Percentiles rank a stretch among this genome's conserved stretches.
These are phyloP conservation scores for Protonemura montana DNA, from an alignment of 2,888 invertebrate genomes.

Conservation along the genomic window DNA sequence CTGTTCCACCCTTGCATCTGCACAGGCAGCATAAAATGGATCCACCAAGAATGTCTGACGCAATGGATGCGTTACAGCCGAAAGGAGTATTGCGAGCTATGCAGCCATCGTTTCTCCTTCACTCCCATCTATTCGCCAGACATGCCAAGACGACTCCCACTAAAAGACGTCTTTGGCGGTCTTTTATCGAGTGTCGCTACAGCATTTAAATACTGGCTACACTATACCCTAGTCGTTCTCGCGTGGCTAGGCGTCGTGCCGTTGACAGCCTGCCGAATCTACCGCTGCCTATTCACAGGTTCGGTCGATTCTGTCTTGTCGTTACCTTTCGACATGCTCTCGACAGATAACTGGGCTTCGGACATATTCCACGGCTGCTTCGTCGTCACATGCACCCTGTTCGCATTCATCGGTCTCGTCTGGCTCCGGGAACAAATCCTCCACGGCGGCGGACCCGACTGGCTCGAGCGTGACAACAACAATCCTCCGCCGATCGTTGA, in stretches of 20 bases:
- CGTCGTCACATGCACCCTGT: constrained; percentile 94
- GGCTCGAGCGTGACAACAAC: constrained; percentile 81
- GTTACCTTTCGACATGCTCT: constrained; percentile 89
- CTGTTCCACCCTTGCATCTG: constrained; percentile 98
- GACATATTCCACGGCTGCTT: constrained; percentile 97
- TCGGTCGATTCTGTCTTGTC: constrained; percentile 84
- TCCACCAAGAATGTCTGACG: constrained; percentile 96
- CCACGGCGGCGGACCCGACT: constrained; percentile 96
- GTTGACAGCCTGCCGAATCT: constrained; percentile 93
- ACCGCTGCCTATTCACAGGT: constrained; percentile 90
- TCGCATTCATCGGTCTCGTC: constrained; percentile 95
- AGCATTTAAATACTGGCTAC: constrained; percentile 95
- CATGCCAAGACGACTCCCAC: constrained; percentile 96
- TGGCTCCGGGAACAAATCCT: constrained; percentile 98
- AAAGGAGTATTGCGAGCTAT: constrained; percentile 98
- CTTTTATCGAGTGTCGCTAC: constrained; percentile 87
- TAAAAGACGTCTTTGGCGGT: constrained; percentile 91
- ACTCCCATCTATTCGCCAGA: constrained; percentile 99
- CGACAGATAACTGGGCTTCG: constrained; percentile 89
- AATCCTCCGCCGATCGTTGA: constrained; percentile 56
- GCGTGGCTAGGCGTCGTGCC: constrained; percentile 98
- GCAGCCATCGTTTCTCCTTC: constrained; percentile 96
- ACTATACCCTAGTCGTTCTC: constrained; percentile 94
- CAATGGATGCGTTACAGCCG: constrained; percentile 99
- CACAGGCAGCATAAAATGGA: constrained; percentile 98